Conservation (phyloP, 2,113 vertebrate genomes). For the Cynocephalus volans region DNA sequence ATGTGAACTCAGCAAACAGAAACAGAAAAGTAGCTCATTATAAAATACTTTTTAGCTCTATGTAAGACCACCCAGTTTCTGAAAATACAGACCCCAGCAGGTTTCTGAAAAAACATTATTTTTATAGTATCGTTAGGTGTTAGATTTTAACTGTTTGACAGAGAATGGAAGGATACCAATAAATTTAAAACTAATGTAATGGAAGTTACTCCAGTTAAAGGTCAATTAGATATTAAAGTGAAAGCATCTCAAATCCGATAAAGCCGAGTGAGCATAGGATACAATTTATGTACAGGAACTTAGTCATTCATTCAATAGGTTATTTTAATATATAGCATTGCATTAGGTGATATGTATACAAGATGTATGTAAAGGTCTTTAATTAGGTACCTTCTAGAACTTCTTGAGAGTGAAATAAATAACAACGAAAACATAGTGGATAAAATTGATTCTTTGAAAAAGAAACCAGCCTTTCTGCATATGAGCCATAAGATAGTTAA, state of each 20-base stretch:
- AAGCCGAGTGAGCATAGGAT: neutral
- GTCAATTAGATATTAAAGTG: neutral
- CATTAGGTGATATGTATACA: neutral
- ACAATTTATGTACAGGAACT: neutral
- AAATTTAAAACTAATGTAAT: neutral
- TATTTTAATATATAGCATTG: neutral
- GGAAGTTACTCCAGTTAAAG: conserved; percentile 46
- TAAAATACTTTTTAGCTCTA: conserved; percentile 20
- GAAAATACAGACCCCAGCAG: neutral
- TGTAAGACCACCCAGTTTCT: neutral
- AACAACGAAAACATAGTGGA: conserved; percentile 31
- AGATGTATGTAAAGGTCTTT: neutral
- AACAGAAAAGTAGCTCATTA: neutral
- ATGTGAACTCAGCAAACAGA: neutral
- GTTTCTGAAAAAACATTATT: neutral
- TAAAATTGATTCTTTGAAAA: conserved; percentile 49
- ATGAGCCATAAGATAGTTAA: conserved; percentile 61
- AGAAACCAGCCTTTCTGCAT: conserved; percentile 57
- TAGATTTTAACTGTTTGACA: conserved; percentile 50
- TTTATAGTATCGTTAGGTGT: neutral
- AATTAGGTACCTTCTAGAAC: conserved; percentile 35
- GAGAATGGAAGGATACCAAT: conserved; percentile 8
- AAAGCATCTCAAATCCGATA: neutral
- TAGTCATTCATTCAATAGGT: neutral
- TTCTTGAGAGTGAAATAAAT: conserved; percentile 20